Base-by-base conservation (phyloP, 1,140 invertebrate genomes). In the Drosophila kepulauana region DNA sequence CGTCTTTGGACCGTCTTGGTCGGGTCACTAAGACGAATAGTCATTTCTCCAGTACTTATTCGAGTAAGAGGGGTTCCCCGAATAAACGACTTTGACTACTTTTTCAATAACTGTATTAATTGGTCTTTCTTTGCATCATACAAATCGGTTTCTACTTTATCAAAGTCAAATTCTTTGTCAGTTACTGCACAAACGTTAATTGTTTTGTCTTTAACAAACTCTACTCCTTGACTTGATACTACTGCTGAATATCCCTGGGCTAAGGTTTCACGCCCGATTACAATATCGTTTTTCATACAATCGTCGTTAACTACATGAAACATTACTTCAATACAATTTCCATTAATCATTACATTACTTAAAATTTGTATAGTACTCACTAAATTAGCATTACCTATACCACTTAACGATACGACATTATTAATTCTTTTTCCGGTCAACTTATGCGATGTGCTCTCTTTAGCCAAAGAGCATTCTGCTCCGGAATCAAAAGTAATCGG, bases 261-360 rank as follows among this genome's bases (percentile, higher is more conserved):
- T 15, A 64, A 64, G 6, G 43, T 52, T 43, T 52, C 48, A 13
- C 62, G 33, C 10, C 48, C 62, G 13, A 64, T 64, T 43, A 64
- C 48, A 64, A 64, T 52, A 8, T 64, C 7, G 13, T 64, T 64
- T 38, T 64, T 64, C 35, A 64, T 28, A 28, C 48, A 52, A 6
- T 16, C 48, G 20, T 64, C 48, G 1, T 16, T 15, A 20, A 64
- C 49, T 15, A 52, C 15, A 2, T 52, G 61, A 13, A 52, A 52
- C 33, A 52, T 25, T 25, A 41, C 28, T 43, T 54, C 49, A 2
- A 54, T 10, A 64, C 35, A n/a, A 52, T 51, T 51, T 51, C 48
- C 61, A 41, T 64, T 16, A 51, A 58, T 48, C 3, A 57, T 67
- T 5, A 48, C 43, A 49, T 38, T 67, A 45, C 49, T 56, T 56